These are phyloP conservation scores for Adoxophyes honmai DNA, from an alignment of 1,140 invertebrate species.

Conservation along the genomic window DNA sequence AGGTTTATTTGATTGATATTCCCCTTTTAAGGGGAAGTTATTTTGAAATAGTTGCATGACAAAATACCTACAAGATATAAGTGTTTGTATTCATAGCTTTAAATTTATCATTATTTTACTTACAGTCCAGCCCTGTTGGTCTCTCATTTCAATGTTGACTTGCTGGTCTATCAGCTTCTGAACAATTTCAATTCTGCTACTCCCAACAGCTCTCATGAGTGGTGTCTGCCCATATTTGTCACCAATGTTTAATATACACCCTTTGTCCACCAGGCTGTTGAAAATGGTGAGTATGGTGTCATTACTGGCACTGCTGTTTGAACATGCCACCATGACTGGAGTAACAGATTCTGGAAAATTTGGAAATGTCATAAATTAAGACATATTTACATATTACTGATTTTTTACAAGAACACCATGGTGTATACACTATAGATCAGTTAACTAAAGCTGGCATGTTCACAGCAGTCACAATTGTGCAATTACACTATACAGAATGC, in stretches of 20 bases:
- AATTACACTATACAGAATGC: too few species aligned
- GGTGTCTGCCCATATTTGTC: constrained; percentile 75
- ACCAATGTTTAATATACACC: constrained; percentile 58
- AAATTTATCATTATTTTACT: constrained; percentile 21
- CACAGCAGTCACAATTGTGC: too few species aligned
- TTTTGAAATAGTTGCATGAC: too few species aligned
- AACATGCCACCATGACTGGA: constrained; percentile 75
- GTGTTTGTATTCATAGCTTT: too few species aligned
- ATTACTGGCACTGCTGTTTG: constrained; percentile 51
- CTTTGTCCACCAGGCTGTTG: constrained; percentile 42
- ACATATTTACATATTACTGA: too few species aligned
- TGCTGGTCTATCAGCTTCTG: constrained; percentile 63
- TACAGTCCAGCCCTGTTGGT: constrained; percentile 77
- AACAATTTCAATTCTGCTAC: constrained; percentile 62
- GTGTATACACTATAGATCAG: too few species aligned
- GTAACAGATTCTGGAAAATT: constrained; percentile 76
- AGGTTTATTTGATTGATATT: too few species aligned
- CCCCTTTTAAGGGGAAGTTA: too few species aligned
- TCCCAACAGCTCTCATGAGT: constrained; percentile 76
- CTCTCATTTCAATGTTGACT: constrained; percentile 74
- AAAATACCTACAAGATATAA: too few species aligned
- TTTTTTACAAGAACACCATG: too few species aligned
- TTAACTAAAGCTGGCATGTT: too few species aligned
- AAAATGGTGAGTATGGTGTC: constrained; percentile 50
- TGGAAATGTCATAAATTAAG: too few species aligned